These are phyloP conservation scores for Nymphalis c-album DNA, from an alignment of 2,888 invertebrate species.

Conservation along the genomic window DNA sequence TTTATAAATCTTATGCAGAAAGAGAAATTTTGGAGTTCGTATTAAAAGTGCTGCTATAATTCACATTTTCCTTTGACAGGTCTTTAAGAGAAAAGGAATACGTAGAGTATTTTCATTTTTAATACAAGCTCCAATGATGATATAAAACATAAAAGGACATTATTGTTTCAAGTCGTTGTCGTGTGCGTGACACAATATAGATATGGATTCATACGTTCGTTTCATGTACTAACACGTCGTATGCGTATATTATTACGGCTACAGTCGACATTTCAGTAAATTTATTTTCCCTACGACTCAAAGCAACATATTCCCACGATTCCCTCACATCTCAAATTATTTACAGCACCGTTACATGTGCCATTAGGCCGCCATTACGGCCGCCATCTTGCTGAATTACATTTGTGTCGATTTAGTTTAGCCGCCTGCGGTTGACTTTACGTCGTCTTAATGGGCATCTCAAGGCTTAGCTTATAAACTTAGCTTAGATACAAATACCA, in stretches of 20 bases:
- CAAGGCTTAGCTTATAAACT: constrained; percentile 24
- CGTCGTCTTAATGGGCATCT: constrained; percentile 33
- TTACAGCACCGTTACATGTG: constrained; percentile 50
- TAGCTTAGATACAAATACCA: constrained; percentile 17
- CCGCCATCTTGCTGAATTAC: constrained; percentile 61
- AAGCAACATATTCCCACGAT: constrained; percentile 20
- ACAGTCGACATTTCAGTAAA: constrained; percentile 26
- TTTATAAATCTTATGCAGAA: constrained; percentile 20
- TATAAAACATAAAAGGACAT: background rate
- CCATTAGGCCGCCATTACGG: constrained; percentile 61
- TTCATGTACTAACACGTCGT: constrained; percentile 16
- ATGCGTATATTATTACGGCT: constrained; percentile 22
- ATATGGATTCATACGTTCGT: constrained; percentile 3
- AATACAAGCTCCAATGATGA: background rate
- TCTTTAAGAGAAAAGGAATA: constrained; percentile 2
- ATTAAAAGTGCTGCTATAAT: constrained; percentile 13
- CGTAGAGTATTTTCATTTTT: background rate
- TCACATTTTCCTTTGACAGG: constrained; percentile 14
- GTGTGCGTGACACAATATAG: constrained; percentile 10
- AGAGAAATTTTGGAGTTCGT: constrained; percentile 12
- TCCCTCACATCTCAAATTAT: constrained; percentile 31
- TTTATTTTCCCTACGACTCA: constrained; percentile 15
- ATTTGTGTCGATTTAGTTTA: constrained; percentile 35
- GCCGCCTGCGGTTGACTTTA: constrained; percentile 31
- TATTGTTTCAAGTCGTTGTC: constrained; percentile 1